phyloP scores from a whole-genome alignment of 2,797 vertebrate genomes.

The Acipenser oxyrinchus region DNA sequence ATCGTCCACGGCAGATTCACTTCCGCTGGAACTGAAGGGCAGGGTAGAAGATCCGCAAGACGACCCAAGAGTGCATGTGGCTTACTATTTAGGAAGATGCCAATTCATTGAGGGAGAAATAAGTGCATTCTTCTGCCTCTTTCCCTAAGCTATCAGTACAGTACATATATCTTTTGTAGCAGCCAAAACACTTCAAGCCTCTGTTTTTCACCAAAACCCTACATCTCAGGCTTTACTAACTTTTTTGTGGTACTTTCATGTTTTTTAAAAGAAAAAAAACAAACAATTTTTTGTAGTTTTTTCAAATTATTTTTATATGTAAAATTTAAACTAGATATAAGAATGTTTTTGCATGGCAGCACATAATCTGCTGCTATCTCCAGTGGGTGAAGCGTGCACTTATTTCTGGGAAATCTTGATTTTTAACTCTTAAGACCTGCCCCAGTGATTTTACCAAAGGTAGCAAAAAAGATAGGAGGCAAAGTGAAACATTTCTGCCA shows the following conservation, averaged over 20 bases:
- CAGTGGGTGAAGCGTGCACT: too few relatives aligned
- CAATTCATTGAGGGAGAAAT: constrained; percentile 66
- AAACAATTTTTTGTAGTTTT: constrained; percentile 78
- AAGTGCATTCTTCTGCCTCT: constrained; percentile 78
- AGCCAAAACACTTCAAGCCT: constrained; percentile 96
- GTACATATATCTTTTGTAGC: constrained; percentile 95
- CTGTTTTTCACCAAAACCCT: constrained; percentile 96
- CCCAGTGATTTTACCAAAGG: too few relatives aligned
- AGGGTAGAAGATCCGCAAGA: constrained; percentile 38
- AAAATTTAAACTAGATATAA: constrained; percentile 91
- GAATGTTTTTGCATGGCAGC: constrained; percentile 91
- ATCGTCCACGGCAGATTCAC: constrained; percentile 95
- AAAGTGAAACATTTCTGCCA: constrained; percentile 45
- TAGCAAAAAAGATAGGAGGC: too few relatives aligned
- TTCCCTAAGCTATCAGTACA: constrained; percentile 82
- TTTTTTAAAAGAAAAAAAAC: constrained; percentile 68
- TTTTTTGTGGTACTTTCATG: constrained; percentile 98
- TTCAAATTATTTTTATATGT: constrained; percentile 97
- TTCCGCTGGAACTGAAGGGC: constrained; percentile 92
- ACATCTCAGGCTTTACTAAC: constrained; percentile 96
- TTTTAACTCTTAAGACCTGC: constrained; percentile 38
- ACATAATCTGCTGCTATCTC: constrained; percentile 59
- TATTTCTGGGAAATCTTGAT: constrained; percentile 54
- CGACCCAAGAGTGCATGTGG: constrained; percentile 70
- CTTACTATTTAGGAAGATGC: constrained; percentile 65